Evolutionary conservation across 2,888 invertebrate species (phyloP), one percentile per base, ranked within the genome.

Genomic region (Hypena proboscidalis): DNA sequence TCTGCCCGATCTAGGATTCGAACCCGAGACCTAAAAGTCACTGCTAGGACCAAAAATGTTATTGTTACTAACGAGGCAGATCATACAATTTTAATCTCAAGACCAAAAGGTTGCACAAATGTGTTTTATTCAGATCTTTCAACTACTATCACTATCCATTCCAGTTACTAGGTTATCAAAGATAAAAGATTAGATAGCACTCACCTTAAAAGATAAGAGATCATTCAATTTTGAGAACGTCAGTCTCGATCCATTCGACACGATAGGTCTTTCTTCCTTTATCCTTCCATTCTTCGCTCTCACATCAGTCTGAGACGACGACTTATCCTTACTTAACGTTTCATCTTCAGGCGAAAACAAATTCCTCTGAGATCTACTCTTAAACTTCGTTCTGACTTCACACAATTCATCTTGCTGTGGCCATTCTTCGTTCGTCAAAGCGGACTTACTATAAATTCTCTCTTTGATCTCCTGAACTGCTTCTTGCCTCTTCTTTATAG

Each of bases 401-500:
- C 67, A 31, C 1, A 38, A 61, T 3, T 78, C 74, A 1, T 80
- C 78, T 0, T 69, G 56, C 1, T 62, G 55, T 0, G 74, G 54
- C 63, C 76, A 74, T 42, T 75, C 68, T 14, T 81, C 77, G 4
- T 46, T 48, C 1, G 75, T 71, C 13, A 91, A 60, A 0, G 91
- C 88, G 0, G 90, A 90, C 47, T 86, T 91, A 39, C 85, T 81
- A 33, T 88, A 89, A 23, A 91, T 91, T 15, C 81, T 77, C 50
- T 89, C 88, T 37, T 91, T 91, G 11, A 91, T 85, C 13, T 90
- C 91, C 37, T 92, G 88, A 0, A 93, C 94, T 3, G 95, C 94
- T 13, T 94, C 92, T 25, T 92, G 92, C 38, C 92, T 92, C 64
- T 95, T 95, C 73, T 94, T 94, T 43, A 95, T 94, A 2, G 94